Evolutionary conservation across 1,140 invertebrate species (phyloP).

Genomic region (Oryzaephilus surinamensis): DNA sequence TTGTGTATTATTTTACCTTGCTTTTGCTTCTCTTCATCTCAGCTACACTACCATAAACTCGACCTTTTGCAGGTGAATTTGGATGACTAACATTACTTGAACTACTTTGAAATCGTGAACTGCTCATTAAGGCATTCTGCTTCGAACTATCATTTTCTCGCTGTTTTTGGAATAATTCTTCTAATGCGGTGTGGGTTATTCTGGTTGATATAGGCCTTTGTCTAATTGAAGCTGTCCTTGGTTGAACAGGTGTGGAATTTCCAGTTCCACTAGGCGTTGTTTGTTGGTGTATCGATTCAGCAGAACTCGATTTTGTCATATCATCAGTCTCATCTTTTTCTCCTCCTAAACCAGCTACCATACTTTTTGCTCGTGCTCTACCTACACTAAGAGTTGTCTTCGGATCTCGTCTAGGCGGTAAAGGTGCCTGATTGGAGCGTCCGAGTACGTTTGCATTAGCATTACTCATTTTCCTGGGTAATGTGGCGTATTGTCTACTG

Average conservation of each 20-base stretch:
- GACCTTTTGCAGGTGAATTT: slow-evolving; percentile 50
- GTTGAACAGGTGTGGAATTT: slow-evolving; percentile 42
- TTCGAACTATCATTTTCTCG: slow-evolving; percentile 40
- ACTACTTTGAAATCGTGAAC: slow-evolving; percentile 60
- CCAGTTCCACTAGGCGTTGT: slow-evolving; percentile 39
- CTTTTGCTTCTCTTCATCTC: slow-evolving; percentile 82
- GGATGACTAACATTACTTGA: slow-evolving; percentile 30
- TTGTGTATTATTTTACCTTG: slow-evolving; percentile 47
- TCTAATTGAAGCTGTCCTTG: slow-evolving; percentile 75
- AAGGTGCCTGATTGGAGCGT: slow-evolving; percentile 62
- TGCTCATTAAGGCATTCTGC: slow-evolving; percentile 55
- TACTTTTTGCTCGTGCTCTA: slow-evolving; percentile 74
- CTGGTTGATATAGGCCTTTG: slow-evolving; percentile 73
- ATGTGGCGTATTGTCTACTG: slow-evolving; percentile 56
- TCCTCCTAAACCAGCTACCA: slow-evolving; percentile 68
- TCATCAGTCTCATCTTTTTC: slow-evolving; percentile 59
- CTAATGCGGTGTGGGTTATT: slow-evolving; percentile 79
- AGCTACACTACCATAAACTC: slow-evolving; percentile 86
- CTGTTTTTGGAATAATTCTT: slow-evolving; percentile 81
- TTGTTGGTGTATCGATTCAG: slow-evolving; percentile 63
- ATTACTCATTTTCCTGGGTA: slow-evolving; percentile 55
- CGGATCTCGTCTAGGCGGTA: slow-evolving; percentile 81
- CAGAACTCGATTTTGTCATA: slow-evolving; percentile 66
- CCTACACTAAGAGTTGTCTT: slow-evolving; percentile 89
- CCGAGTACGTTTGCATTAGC: slow-evolving; percentile 40